These are phyloP conservation scores for Trissolcus japonicus DNA, from an alignment of 2,888 invertebrate species.

Conservation along the genomic window DNA sequence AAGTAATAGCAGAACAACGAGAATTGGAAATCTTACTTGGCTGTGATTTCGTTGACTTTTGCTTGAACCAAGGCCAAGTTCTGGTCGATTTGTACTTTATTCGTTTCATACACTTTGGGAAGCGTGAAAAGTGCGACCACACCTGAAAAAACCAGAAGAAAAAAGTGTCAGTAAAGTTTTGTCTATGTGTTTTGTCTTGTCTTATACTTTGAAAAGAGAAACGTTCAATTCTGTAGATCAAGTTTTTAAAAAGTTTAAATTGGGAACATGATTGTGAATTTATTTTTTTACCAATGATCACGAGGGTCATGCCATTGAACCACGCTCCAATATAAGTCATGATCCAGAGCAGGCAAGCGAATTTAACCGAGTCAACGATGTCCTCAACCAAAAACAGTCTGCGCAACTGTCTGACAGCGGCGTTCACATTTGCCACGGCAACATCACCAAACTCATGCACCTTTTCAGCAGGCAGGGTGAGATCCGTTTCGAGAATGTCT, in stretches of 20 bases:
- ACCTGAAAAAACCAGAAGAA: slow-evolving; percentile 79
- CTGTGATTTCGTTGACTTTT: slow-evolving; percentile 91
- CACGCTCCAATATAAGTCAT: slow-evolving; percentile 98
- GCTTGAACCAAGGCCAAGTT: slow-evolving; percentile 91
- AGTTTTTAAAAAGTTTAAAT: too few relatives aligned
- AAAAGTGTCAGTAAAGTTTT: too few relatives aligned
- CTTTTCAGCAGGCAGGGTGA: slow-evolving; percentile 93
- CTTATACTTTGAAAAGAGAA: too few relatives aligned
- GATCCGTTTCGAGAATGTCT: slow-evolving; percentile 90
- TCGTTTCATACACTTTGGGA: slow-evolving; percentile 97
- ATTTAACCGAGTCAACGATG: slow-evolving; percentile 96
- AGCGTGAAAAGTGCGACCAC: slow-evolving; percentile 95
- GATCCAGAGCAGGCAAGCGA: slow-evolving; percentile 95
- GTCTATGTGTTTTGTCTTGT: too few relatives aligned
- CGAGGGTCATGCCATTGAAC: slow-evolving; percentile 99
- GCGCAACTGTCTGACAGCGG: slow-evolving; percentile 88
- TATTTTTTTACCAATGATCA: slow-evolving; percentile 88
- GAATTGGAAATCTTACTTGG: slow-evolving; percentile 83
- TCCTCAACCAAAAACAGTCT: slow-evolving; percentile 97
- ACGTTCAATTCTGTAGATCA: too few relatives aligned
- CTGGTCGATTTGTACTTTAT: slow-evolving; percentile 94
- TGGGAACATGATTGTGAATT: too few relatives aligned
- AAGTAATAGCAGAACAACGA: slow-evolving; percentile 20
- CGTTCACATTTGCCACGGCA: slow-evolving; percentile 91
- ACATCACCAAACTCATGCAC: slow-evolving; percentile 92